Base-by-base conservation (phyloP, 2,113 vertebrate species). In the Seriola aureovittata region DNA sequence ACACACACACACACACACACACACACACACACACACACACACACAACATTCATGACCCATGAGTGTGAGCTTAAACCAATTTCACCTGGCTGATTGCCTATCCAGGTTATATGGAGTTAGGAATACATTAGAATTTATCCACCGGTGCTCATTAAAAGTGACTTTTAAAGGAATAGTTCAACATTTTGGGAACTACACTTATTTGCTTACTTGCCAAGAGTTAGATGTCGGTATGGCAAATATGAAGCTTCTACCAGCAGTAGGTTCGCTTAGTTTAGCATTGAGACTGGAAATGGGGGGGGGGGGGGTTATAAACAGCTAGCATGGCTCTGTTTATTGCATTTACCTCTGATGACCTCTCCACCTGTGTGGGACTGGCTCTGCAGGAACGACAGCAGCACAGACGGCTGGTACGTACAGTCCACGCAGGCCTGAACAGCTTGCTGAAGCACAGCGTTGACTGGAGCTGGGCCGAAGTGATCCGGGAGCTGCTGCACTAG, bases 401-500 rank as follows among this genome's bases (percentile, higher is more conserved):
- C 93, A 79, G 97, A 97, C 50, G 96, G 93, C 72, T 97, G 95
- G 93, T 96, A 94, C 52, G 98, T 97, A 88, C 97, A 99, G 94
- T 99, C 97, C 81, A 99, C 97, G 1, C 97, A 99, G 77, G 97
- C 97, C 93, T 99, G 98, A 6, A 99, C 97, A 1, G 96, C 96
- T 88, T 96, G 96, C 90, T 97, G 97, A 50, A 99, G 96, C 1
- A 99, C 96, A 21, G 97, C 94, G 44, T 99, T 99, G 76, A 99
- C 98, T 0, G 98, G 97, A 38, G 97, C 97, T 0, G 98, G 98
- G 38, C 98, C 98, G 59, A 98, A 99, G 92, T 99, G 98, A 89
- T 99, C 97, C 10, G 97, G 97, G 65, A 99, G 96, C 87, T 97
- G 97, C 91, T 97, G 97, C 78, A 99, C 96, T 55, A 96, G 96